Base-by-base conservation (phyloP, 2,888 invertebrate genomes). In the Taphrorychus bicolor region DNA sequence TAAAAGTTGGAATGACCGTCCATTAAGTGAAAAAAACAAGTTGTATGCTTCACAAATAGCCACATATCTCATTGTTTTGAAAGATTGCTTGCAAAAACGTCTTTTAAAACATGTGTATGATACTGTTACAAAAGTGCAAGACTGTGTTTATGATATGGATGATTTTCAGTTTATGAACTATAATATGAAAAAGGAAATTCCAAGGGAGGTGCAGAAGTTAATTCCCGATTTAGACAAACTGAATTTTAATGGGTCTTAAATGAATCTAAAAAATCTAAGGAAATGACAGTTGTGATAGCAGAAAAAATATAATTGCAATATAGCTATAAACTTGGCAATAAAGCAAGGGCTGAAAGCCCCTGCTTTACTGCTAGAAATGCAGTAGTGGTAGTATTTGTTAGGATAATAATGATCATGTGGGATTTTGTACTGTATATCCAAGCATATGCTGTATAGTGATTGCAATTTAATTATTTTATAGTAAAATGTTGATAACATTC, bases 41-140 rank as follows among this genome's bases (percentile, higher is more conserved):
- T 53, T 69, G 11, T 73, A 71, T 51, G 74, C 73, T 16, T 57
- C 75, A 18, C 75, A 75, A 22, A 53, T 73, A 16, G 73, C 67
- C 2, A 69, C 71, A 5, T 75, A 75, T 66, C 64, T 75, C 21
- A 71, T 74, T 18, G 23, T 70, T 9, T 49, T 75, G 1, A 75
- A 72, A 53, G 70, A 73, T 19, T 54, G 71, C 22, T 73, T 74
- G 71, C 67, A 72, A 11, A 73, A 66, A 54, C 58, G 57, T 5
- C 54, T 75, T 4, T 65, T 75, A 49, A 45, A 61, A 51, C 70
- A 72, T 63, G 63, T 74, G 17, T 73, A 72, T 58, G 60, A 66
- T 42, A 63, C 72, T 4, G 73, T 73, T 7, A 53, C 66, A 41
- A 72, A 69, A 23, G 69, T 74, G 7, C 73, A 74, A 54, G 68